phyloP scores from a whole-genome alignment of 2,797 vertebrate genomes.

The Xerus rutilus region DNA sequence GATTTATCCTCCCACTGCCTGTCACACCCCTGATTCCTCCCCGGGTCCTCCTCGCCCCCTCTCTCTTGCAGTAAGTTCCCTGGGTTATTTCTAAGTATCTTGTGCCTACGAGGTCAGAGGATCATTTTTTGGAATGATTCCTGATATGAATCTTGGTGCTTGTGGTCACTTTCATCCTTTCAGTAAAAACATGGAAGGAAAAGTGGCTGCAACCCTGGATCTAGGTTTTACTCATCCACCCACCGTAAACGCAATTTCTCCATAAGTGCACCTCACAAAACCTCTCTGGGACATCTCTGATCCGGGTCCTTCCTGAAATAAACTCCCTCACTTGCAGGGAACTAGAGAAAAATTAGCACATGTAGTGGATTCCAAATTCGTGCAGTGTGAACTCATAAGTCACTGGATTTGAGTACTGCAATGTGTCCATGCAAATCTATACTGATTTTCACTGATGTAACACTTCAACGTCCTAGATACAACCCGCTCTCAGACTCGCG shows the following conservation, averaged over 20 bases:
- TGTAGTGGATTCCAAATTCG: neutral
- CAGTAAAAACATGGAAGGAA: neutral
- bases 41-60: neutral
- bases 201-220: neutral
- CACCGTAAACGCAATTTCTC: neutral
- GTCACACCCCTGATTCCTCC: neutral
- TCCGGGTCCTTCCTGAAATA: neutral
- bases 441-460: neutral
- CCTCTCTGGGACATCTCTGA: neutral
- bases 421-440: neutral
- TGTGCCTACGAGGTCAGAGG: neutral
- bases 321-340: neutral
- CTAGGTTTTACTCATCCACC: neutral
- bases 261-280: neutral
- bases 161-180: neutral
- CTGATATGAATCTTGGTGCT: neutral
- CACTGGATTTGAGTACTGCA: neutral
- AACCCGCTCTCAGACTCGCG: neutral
- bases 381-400: neutral
- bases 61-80: neutral
- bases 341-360: neutral
- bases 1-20: accelerated
- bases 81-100: neutral
- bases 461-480: neutral
- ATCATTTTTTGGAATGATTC: neutral